A percentile compares a stretch with the other conserved stretches of the same genome.
phyloP scores from a whole-genome alignment of 2,113 vertebrate species.

The Etheostoma cragini region DNA sequence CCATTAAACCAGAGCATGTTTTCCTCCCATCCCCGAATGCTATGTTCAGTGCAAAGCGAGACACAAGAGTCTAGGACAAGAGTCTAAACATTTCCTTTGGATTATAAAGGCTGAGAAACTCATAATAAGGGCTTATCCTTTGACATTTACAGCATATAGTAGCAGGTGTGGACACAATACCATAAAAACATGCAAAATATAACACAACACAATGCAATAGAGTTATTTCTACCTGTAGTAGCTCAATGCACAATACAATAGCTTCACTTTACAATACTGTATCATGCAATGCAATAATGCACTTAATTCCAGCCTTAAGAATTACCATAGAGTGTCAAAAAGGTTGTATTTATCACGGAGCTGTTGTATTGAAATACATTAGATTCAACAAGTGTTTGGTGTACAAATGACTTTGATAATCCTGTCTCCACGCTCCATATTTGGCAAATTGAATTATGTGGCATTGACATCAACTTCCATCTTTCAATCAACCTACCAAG shows the following conservation, averaged over 20 bases:
- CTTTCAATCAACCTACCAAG: conserved; percentile 1
- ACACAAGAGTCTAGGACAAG: background rate
- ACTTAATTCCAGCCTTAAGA: background rate
- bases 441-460: conserved; percentile 11
- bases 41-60: no score
- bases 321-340: background rate
- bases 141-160: conserved; percentile 19
- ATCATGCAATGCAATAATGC: background rate
- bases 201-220: background rate
- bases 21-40: no score
- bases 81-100: conserved; percentile 23
- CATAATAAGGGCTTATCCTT: background rate
- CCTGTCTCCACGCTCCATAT: conserved; percentile 4
- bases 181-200: background rate
- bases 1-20: no score
- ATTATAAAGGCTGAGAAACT: conserved; percentile 6
- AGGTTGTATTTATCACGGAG: background rate
- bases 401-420: conserved; percentile 3
- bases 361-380: background rate
- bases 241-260: background rate
- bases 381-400: background rate
- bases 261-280: background rate
- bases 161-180: background rate
- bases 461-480: conserved; percentile 2
- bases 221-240: background rate